phyloP scores from a whole-genome alignment of 2,113 vertebrate genomes.

The Dolichallabes microphthalmus region DNA sequence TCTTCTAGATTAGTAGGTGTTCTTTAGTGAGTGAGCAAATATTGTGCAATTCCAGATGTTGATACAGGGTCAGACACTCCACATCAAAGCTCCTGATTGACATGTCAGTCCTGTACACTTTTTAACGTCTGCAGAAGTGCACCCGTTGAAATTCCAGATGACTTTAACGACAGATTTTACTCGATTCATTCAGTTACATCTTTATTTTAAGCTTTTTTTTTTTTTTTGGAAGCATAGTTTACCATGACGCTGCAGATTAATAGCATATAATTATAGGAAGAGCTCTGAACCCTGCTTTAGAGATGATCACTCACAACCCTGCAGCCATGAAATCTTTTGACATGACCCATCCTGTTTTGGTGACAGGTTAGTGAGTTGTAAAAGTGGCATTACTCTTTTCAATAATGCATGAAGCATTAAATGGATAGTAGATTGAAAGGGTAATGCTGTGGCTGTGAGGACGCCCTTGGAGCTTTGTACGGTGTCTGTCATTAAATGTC shows the following conservation, averaged over 20 bases:
- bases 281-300: neutral
- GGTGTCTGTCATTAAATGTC: neutral
- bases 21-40: neutral
- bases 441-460: neutral
- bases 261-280: neutral
- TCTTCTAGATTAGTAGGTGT: neutral
- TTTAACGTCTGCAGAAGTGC: neutral
- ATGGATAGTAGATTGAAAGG: neutral
- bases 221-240: neutral
- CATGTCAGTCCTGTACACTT: neutral
- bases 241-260: neutral
- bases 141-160: neutral
- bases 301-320: too few relatives aligned
- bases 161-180: neutral
- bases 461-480: neutral
- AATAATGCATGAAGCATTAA: slow-evolving; percentile 19
- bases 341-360: neutral
- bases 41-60: neutral
- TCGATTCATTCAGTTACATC: neutral
- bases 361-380: neutral
- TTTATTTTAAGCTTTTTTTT: neutral
- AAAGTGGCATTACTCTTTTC: slow-evolving; percentile 9
- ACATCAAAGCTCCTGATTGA: neutral
- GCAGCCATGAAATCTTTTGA: neutral
- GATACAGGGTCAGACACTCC: neutral